phyloP scores from a whole-genome alignment of 2,113 vertebrate genomes.

The Ammodytes dubius region DNA sequence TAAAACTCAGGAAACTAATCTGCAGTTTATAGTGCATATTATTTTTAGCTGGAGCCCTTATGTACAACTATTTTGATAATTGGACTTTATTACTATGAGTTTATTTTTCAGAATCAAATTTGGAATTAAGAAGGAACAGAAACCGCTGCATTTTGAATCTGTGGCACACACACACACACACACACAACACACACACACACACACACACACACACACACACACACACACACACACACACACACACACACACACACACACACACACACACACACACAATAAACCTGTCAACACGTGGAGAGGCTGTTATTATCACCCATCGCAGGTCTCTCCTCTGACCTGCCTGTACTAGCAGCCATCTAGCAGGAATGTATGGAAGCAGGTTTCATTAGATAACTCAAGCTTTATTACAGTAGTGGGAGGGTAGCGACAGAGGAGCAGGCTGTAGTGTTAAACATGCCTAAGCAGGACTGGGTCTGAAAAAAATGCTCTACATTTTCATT shows the following conservation, averaged over 20 bases:
- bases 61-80: neutral
- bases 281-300: neutral
- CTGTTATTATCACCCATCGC: neutral
- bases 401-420: too few relatives aligned
- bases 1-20: neutral
- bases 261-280: neutral
- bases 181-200: neutral
- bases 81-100: neutral
- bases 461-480: slow-evolving; percentile 12
- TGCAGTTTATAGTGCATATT: neutral
- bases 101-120: neutral
- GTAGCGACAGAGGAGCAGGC: neutral
- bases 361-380: slow-evolving; percentile 48
- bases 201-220: neutral
- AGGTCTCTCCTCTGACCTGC: slow-evolving; percentile 32
- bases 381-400: too few relatives aligned
- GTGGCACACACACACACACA: neutral
- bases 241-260: neutral
- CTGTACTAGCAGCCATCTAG: slow-evolving; percentile 47
- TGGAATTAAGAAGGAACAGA: neutral
- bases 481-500: neutral
- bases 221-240: neutral
- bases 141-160: neutral
- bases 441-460: neutral
- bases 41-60: neutral